phyloP scores from a whole-genome alignment of 2,113 vertebrate species.

The Salvelinus sp. region DNA sequence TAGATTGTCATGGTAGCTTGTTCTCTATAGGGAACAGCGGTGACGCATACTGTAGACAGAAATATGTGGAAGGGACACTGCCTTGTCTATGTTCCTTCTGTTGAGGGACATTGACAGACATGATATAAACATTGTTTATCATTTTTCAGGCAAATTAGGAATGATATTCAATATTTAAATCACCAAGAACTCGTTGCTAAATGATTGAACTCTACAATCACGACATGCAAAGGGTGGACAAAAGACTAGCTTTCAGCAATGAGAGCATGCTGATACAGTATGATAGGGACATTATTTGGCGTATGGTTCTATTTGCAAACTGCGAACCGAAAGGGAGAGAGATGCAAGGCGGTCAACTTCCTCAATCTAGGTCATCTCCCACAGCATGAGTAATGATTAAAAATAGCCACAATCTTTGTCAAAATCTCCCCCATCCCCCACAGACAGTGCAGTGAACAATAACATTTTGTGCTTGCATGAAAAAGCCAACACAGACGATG shows the following conservation, averaged over 20 bases:
- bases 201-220: neutral
- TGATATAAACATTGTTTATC: neutral
- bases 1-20: neutral
- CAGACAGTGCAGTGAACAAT: conserved; percentile 48
- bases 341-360: conserved; percentile 35
- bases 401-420: conserved; percentile 58
- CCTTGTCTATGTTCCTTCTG: neutral
- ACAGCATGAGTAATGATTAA: conserved; percentile 54
- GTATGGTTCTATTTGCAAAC: no score
- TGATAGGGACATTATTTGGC: neutral
- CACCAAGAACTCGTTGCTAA: neutral
- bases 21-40: neutral
- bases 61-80: neutral
- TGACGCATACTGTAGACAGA: neutral
- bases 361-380: conserved; percentile 59
- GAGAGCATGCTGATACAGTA: neutral
- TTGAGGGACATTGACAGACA: neutral
- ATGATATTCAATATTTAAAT: neutral
- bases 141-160: neutral
- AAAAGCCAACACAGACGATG: neutral
- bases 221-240: neutral
- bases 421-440: conserved; percentile 46
- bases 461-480: conserved; percentile 28
- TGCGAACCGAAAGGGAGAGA: neutral
- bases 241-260: neutral